Evolutionary conservation across 2,113 vertebrate species (phyloP), one percentile per base, ranked within the genome.

Genomic region (Arizona elegans): DNA sequence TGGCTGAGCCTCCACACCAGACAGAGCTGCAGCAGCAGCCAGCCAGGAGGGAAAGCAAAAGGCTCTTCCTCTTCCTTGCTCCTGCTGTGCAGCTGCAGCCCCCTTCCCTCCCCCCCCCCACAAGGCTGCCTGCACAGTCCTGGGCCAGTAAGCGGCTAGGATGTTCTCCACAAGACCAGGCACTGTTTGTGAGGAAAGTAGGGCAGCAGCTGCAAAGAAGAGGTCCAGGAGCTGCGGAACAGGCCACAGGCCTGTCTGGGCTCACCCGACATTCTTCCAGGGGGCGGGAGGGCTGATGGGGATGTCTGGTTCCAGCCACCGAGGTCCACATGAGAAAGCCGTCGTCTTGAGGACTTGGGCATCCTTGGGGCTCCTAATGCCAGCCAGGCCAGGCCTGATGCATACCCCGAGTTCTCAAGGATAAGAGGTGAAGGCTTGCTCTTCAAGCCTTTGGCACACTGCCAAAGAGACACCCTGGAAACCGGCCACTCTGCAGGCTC

Each of bases 61-160:
- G 54, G 26, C 15, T 8, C 38, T 50, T 50, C 7, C 54, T n/a
- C 38, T 29, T 1, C 13, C 24, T n/a, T 21, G 81, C 81, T 55
- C 86, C 85, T 88, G 50, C 86, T 55, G 91, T 43, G 86, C 87
- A 92, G 87, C 87, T 92, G 87, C 50, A 21, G 33, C 1, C 59
- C 52, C 59, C 5, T 1, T 0, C 12, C 5, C 1, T 11, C 11
- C 29, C 65, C 65, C 1, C 29, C 12, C 29, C 8, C 23, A 0
- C 6, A 43, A 92, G 58, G n/a, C 50, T 1, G 33, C 11, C 53
- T 47, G 8, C 33, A 10, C 5, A 8, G 38, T 87, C 58, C n/a
- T 38, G 2, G 43, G 85, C 75, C 23, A 54, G 62, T 70, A 10
- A n/a, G 75, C 43, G 24, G 47, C 15, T 21, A 2, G 33, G 62